Conservation (phyloP, 1,140 invertebrate genomes). For the Palaemon carinicauda region DNA sequence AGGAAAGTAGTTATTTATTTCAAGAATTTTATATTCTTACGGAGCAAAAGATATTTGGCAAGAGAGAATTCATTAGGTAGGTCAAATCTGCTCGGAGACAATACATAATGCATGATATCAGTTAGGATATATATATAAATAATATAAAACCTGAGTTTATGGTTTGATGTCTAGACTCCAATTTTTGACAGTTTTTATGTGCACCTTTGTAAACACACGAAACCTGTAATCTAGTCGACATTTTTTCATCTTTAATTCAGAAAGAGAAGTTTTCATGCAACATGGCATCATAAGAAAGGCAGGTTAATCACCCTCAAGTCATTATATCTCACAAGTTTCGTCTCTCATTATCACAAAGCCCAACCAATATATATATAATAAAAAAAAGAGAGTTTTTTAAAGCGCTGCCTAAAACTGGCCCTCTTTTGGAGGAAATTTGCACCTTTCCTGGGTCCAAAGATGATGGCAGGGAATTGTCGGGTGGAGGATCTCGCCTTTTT, state of each 20-base stretch:
- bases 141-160: constrained; percentile 22
- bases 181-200: constrained; percentile 28
- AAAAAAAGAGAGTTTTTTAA: background rate
- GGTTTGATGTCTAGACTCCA: constrained; percentile 43
- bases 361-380: background rate
- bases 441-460: constrained; percentile 18
- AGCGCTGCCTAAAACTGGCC: background rate
- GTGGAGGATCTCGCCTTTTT: background rate
- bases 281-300: background rate
- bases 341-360: background rate
- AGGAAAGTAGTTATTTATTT: background rate
- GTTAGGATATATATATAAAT: constrained; percentile 12
- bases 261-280: constrained; percentile 24
- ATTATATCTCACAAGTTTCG: background rate
- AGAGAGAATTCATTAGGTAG: background rate
- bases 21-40: background rate
- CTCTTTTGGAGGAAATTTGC: constrained; percentile 28
- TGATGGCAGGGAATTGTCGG: background rate
- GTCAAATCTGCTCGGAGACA: constrained; percentile 2
- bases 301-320: background rate
- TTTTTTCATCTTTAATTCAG: background rate
- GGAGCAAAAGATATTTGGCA: constrained; percentile 25
- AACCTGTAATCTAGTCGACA: background rate
- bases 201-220: constrained; percentile 33
- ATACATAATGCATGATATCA: constrained; percentile 32